Evolutionary conservation across 2,797 vertebrate species (phyloP), one percentile per base, ranked within the genome.

Genomic region (Gymnoscopelus braueri): DNA sequence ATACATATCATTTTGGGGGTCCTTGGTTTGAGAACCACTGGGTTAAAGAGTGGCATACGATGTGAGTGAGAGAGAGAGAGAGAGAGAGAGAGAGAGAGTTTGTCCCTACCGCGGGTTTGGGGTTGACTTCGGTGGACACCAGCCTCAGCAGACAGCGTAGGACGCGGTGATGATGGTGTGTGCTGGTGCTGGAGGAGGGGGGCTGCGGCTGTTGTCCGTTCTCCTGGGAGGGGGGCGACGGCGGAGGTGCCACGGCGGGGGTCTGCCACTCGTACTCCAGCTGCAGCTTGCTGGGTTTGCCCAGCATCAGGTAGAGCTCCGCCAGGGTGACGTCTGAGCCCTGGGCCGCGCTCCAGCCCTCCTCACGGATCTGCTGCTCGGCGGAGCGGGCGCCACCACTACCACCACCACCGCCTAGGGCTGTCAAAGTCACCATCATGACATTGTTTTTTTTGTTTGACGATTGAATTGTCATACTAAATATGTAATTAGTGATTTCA

Each of bases 271-370:
- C 98, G 0, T 99, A 99, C 70, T 99, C 98, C 67, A 99, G 91
- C 92, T 97, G 97, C 87, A 99, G 77, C 84, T 98, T 99, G 74
- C 94, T 96, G 0, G 98, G 98, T 84, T 99, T 99, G 80, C 98
- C 98, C 83, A 97, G 95, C 98, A 99, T 99, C 93, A 99, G 95
- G 94, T 99, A 99, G 88, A 99, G 94, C 94, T 99, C 98, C 0
- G 98, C 98, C 87, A 99, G 86, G 0, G 98, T 99, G 78, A 99
- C 96, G 79, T 95, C 96, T 0, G 39, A 44, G 39, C 82, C 98
- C 97, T 0, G 95, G 94, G 12, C 95, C 96, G 47, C 95, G 32
- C 90, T 97, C 98, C 98, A 99, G 75, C 98, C 98, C 73, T 98
- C 97, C 70, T 96, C 95, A 9, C 95, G 93, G 67, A 98, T 94